Conservation (phyloP, 2,797 vertebrate genomes). For the Arrhamphus sclerolepis region DNA sequence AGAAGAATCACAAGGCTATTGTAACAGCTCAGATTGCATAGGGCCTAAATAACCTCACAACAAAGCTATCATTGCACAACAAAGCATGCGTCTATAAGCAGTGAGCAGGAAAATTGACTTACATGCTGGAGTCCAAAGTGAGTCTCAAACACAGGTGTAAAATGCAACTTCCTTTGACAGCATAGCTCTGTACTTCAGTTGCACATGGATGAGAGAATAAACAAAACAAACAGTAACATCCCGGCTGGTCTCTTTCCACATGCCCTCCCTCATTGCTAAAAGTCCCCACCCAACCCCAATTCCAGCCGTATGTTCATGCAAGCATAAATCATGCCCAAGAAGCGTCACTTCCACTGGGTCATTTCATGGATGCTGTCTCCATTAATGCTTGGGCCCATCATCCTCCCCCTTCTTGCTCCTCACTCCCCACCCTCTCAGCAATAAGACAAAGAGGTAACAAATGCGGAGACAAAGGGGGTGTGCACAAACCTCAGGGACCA, state of each 20-base stretch:
- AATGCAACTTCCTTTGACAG: conserved; percentile 44
- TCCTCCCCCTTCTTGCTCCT: conserved; percentile 45
- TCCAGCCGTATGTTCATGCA: conserved; percentile 63
- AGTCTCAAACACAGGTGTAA: conserved; percentile 31
- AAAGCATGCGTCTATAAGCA: conserved; percentile 9
- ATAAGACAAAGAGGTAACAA: conserved; percentile 78
- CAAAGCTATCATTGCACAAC: neutral
- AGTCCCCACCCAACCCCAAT: conserved; percentile 55
- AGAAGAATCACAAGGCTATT: neutral
- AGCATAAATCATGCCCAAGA: conserved; percentile 75
- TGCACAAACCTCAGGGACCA: conserved; percentile 63
- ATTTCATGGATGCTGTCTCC: conserved; percentile 70
- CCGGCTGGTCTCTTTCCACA: conserved; percentile 45
- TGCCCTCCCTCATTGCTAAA: conserved; percentile 44
- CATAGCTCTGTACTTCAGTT: conserved; percentile 46
- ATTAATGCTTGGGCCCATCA: conserved; percentile 58
- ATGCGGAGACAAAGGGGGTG: conserved; percentile 65
- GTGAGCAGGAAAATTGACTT: conserved; percentile 49
- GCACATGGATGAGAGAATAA: conserved; percentile 66
- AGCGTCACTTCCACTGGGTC: conserved; percentile 74
- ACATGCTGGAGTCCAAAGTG: conserved; percentile 48
- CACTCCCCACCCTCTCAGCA: conserved; percentile 61
- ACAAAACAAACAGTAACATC: conserved; percentile 72
- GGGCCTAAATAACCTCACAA: conserved; percentile 11
- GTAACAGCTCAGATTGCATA: conserved; percentile 3